These are phyloP conservation scores for Odocoileus virginianus DNA, from an alignment of 2,113 vertebrate species.

Conservation along the genomic window DNA sequence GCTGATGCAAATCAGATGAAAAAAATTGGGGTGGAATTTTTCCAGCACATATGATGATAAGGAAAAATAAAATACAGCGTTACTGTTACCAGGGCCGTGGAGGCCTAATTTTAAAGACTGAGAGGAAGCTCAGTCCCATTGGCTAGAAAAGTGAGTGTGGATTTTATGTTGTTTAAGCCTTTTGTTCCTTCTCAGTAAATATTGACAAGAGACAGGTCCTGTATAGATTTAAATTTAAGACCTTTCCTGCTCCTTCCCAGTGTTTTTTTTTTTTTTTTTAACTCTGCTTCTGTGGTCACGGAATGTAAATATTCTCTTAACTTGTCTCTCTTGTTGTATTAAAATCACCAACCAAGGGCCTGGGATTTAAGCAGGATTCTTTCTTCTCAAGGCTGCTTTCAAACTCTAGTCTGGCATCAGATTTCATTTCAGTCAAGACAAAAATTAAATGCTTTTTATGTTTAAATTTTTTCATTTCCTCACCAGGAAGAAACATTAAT, in stretches of 20 bases:
- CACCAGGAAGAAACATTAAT: neutral
- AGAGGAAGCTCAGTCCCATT: neutral
- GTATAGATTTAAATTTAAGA: neutral
- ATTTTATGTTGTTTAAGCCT: neutral
- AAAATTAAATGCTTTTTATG: neutral
- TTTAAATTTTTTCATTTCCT: neutral
- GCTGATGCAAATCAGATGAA: conserved; percentile 48
- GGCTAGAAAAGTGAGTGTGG: neutral
- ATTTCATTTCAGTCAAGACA: neutral
- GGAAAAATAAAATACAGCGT: neutral
- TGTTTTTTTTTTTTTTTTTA: conserved; percentile 28
- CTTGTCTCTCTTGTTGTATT: neutral
- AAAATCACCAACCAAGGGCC: neutral
- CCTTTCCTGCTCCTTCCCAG: neutral
- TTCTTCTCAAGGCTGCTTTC: neutral
- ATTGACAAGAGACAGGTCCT: neutral
- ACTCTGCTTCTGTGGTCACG: neutral
- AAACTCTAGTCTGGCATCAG: neutral
- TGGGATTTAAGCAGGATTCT: neutral
- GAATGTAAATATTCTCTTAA: conserved; percentile 16
- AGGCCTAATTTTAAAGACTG: neutral
- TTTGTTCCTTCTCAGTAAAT: neutral
- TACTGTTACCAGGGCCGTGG: neutral
- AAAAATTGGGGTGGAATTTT: conserved; percentile 42
- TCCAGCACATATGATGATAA: conserved; percentile 2